phyloP scores from a whole-genome alignment of 2,888 invertebrate species.

The Oithona nana region DNA sequence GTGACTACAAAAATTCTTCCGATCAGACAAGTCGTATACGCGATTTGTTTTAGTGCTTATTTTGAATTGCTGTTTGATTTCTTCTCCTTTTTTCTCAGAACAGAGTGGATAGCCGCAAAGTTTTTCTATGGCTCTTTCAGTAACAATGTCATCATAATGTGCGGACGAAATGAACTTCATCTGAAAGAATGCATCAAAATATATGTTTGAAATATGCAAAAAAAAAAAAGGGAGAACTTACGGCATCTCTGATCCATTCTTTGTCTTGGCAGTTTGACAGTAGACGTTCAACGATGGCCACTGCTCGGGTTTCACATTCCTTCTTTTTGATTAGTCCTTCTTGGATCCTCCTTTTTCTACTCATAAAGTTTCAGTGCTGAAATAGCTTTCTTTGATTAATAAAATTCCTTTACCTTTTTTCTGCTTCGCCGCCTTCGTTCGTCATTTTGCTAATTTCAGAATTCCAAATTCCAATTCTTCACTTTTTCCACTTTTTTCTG shows the following conservation, averaged over 20 bases:
- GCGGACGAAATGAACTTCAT: neutral
- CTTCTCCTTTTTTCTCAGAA: neutral
- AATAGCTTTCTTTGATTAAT: no score
- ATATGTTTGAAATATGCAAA: neutral
- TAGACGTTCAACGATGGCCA: conserved; percentile 7
- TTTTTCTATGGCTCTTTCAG: neutral
- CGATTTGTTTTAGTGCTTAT: neutral
- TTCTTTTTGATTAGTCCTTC: conserved; percentile 5
- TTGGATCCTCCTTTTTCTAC: no score
- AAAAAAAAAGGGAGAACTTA: neutral
- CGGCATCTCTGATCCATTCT: neutral
- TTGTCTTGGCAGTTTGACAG: neutral
- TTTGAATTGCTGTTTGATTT: neutral
- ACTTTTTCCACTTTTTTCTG: no score
- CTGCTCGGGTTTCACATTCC: neutral
- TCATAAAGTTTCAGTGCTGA: no score
- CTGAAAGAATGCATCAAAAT: neutral
- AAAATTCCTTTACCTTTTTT: no score
- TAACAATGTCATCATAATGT: conserved; percentile 4
- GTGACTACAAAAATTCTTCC: conserved; percentile 14
- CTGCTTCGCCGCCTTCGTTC: no score
- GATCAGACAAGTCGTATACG: conserved; percentile 2
- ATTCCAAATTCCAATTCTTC: no score
- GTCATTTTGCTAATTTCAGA: no score
- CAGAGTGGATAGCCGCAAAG: conserved; percentile 15